Conservation (phyloP, 23 tunicate species). For the Phallusia fumigata region DNA sequence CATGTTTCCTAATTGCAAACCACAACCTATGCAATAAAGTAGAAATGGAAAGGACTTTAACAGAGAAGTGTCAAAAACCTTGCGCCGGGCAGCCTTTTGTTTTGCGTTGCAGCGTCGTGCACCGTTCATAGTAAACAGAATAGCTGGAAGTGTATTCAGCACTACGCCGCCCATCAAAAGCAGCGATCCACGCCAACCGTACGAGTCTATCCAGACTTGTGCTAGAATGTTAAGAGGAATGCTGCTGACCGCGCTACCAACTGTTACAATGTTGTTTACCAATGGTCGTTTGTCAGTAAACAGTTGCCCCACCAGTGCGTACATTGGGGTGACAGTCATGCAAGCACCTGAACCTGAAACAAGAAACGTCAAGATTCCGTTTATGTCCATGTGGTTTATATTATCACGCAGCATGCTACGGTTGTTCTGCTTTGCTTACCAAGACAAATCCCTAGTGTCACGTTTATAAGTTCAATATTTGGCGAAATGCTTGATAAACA, state of each 20-base stretch:
- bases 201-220: slow-evolving; percentile 47
- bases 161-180: slow-evolving; percentile 40
- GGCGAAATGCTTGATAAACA: slow-evolving; percentile 13
- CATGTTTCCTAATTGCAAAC: slow-evolving; percentile 33
- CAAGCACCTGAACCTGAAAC: slow-evolving; percentile 47
- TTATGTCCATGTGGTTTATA: no score
- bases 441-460: slow-evolving; percentile 20
- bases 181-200: slow-evolving; percentile 49
- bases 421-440: slow-evolving; percentile 2
- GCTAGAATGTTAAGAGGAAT: slow-evolving; percentile 35
- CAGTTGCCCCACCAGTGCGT: slow-evolving; percentile 41
- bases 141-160: slow-evolving; percentile 28
- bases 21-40: slow-evolving; percentile 29
- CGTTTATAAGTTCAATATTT: slow-evolving; percentile 14
- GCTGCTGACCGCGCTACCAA: slow-evolving; percentile 41
- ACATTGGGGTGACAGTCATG: slow-evolving; percentile 18
- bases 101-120: background rate
- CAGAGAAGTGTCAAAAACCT: slow-evolving; percentile 26
- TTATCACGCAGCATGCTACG: background rate
- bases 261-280: slow-evolving; percentile 46
- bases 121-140: slow-evolving; percentile 4
- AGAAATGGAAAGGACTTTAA: slow-evolving; percentile 27
- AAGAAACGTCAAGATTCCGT: no score
- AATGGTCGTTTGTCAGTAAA: slow-evolving; percentile 47
- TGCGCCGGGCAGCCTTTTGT: slow-evolving; percentile 6